Conservation (phyloP, 1,140 invertebrate genomes). For the Drosophila carrolli region DNA sequence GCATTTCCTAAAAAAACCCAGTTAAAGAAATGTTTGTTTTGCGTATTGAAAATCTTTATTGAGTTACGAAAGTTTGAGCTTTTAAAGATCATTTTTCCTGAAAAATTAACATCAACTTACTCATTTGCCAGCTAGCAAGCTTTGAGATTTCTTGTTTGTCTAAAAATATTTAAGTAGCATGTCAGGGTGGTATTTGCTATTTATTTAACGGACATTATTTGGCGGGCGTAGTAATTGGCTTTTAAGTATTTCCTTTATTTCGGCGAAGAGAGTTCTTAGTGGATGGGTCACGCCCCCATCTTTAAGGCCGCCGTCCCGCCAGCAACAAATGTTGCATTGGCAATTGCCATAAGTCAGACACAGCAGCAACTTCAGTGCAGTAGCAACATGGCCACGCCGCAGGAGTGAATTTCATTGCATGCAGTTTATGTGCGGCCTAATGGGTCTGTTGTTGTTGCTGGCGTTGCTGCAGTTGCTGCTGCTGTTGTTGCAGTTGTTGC, state of each 20-base stretch:
- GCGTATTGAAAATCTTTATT: too few relatives aligned
- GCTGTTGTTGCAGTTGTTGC: constrained; percentile 22
- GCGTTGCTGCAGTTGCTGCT: constrained; percentile 21
- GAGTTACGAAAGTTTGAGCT: too few relatives aligned
- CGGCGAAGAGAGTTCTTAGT: background rate
- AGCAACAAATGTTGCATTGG: constrained; percentile 83
- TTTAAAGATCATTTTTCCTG: too few relatives aligned
- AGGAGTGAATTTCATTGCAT: constrained; percentile 74
- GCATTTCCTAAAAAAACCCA: too few relatives aligned
- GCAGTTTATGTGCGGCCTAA: constrained; percentile 80
- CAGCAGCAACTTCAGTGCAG: constrained; percentile 52
- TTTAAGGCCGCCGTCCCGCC: constrained; percentile 9
- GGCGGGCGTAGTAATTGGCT: constrained; percentile 7
- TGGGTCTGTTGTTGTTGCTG: constrained; percentile 66
- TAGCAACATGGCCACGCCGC: constrained; percentile 79
- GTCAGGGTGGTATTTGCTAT: background rate
- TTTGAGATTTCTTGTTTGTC: background rate
- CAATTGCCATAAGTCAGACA: constrained; percentile 82
- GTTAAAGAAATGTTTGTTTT: too few relatives aligned
- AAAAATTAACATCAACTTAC: too few relatives aligned
- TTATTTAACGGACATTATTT: constrained; percentile 2
- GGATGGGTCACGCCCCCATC: constrained; percentile 44
- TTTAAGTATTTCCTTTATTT: constrained; percentile 10
- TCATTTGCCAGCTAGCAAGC: background rate
- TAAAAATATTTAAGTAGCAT: background rate